A percentile compares a stretch with the other conserved stretches of the same genome.
Evolutionary conservation across 2,888 invertebrate genomes (phyloP).

Genomic region (Drosophila melanosoma): DNA sequence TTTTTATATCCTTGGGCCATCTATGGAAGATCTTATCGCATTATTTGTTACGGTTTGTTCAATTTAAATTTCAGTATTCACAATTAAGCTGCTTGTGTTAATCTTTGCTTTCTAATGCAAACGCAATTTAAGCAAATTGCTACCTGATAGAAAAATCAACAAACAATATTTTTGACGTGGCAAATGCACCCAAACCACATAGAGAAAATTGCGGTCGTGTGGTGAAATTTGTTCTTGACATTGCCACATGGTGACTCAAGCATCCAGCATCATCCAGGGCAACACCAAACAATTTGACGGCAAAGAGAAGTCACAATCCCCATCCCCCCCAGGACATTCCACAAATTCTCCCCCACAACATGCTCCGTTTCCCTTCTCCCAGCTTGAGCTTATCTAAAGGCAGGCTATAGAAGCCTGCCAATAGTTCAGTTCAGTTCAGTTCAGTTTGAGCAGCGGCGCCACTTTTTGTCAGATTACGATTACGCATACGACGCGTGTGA

Average conservation of each 20-base stretch:
- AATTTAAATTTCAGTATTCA: neutral
- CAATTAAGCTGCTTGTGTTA: conserved; percentile 7
- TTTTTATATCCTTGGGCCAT: neutral
- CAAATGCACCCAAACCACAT: conserved; percentile 28
- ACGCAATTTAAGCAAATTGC: conserved; percentile 60
- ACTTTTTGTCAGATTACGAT: conserved; percentile 38
- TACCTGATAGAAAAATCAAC: conserved; percentile 68
- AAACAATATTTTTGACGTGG: conserved; percentile 37
- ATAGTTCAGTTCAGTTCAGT: conserved; percentile 47
- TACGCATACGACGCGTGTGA: conserved; percentile 70
- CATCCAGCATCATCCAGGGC: conserved; percentile 23
- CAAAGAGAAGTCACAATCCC: conserved; percentile 48
- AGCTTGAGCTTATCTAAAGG: conserved; percentile 29
- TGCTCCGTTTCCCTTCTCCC: neutral
- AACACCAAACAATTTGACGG: conserved; percentile 67
- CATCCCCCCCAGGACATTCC: neutral
- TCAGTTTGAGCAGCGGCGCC: conserved; percentile 3
- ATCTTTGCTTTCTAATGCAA: conserved; percentile 13
- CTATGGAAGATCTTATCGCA: neutral
- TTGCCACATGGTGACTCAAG: conserved; percentile 33
- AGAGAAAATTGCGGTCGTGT: conserved; percentile 2
- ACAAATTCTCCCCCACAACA: neutral
- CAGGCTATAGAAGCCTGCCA: conserved; percentile 22
- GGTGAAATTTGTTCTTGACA: conserved; percentile 49
- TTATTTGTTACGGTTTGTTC: neutral